Percentiles rank a stretch among this genome's conserved stretches.
Conservation (phyloP, 2,113 vertebrate species). For the Halcyon malimbica region DNA sequence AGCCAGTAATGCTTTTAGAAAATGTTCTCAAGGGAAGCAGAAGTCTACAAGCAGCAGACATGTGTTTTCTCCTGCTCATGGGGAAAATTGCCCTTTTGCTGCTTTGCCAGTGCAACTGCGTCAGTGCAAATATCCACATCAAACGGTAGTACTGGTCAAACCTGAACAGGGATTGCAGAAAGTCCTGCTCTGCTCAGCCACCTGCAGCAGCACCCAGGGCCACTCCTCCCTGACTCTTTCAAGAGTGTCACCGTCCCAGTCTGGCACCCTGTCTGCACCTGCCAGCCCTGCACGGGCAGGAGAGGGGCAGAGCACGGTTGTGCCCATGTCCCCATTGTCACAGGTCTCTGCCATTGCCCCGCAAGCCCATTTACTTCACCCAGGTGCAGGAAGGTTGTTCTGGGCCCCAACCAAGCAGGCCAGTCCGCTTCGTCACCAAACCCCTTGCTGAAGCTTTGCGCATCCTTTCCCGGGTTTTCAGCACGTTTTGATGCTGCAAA, state of each 20-base stretch:
- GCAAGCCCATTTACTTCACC: not conserved
- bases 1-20: not conserved
- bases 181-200: not conserved
- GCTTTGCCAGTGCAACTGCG: rapidly evolving
- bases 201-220: not conserved
- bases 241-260: rapidly evolving
- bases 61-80: rapidly evolving
- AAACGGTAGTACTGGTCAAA: not conserved
- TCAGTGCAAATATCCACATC: not conserved
- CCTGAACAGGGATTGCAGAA: not conserved
- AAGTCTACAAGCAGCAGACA: not conserved
- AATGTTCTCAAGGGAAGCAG: not conserved
- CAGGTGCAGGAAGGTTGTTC: not conserved
- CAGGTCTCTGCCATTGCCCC: not conserved
- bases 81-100: not conserved
- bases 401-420: not conserved
- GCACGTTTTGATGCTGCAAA: not conserved
- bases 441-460: not conserved
- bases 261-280: not conserved
- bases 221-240: not conserved
- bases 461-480: not conserved
- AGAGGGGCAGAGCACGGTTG: not conserved
- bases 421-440: not conserved
- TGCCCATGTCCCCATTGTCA: not conserved
- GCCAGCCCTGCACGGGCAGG: not conserved